These are phyloP conservation scores for Hybognathus amarus DNA, from an alignment of 2,797 vertebrate species.

Conservation along the genomic window DNA sequence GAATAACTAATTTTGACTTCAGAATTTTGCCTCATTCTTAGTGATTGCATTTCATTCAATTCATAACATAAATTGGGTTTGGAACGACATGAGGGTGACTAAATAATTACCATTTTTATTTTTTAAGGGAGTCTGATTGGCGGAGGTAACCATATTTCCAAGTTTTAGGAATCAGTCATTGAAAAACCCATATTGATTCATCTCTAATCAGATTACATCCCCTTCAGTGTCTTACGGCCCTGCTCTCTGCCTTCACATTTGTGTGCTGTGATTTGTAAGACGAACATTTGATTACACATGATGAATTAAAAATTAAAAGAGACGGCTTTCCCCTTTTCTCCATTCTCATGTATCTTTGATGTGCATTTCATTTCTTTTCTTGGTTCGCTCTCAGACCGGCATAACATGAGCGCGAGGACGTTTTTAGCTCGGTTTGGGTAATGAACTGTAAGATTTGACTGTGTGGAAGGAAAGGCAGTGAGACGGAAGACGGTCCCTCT, in stretches of 20 bases:
- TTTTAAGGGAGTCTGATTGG: background rate
- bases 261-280: conserved; percentile 13
- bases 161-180: background rate
- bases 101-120: background rate
- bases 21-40: background rate
- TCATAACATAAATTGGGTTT: background rate
- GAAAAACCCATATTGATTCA: background rate
- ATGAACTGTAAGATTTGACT: conserved; percentile 63
- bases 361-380: conserved; percentile 55
- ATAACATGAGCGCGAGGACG: conserved; percentile 18
- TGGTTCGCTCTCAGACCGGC: conserved; percentile 47
- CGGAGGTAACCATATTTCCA: background rate
- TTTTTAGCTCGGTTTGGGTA: conserved; percentile 54
- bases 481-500: conserved; percentile 60
- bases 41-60: background rate
- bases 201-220: background rate
- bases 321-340: conserved; percentile 1
- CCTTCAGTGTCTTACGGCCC: background rate
- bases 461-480: conserved; percentile 63
- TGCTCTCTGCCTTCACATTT: background rate
- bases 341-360: conserved; percentile 64
- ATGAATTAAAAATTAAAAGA: conserved; percentile 24
- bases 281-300: conserved; percentile 12
- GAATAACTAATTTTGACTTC: background rate
- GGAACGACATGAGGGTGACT: background rate